A percentile compares a stretch with the other conserved stretches of the same genome.
Evolutionary conservation across 2,888 invertebrate species (phyloP).

Genomic region (Isoperla grammatica): DNA sequence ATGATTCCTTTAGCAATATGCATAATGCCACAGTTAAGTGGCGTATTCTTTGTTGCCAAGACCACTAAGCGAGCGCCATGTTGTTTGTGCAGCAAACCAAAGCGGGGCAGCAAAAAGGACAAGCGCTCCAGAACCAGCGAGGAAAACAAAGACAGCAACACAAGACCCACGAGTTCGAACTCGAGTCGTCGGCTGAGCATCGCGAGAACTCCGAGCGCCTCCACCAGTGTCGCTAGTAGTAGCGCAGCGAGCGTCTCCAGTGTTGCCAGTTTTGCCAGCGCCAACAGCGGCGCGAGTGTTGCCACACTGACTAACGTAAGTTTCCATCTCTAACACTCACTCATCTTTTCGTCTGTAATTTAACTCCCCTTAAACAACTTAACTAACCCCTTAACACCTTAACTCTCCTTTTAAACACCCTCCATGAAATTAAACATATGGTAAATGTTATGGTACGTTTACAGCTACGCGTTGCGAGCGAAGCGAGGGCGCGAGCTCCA

Average conservation of each 20-base stretch:
- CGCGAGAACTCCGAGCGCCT: conserved; percentile 2
- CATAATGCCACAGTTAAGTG: too few species aligned
- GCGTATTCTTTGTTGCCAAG: too few species aligned
- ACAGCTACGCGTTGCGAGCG: too few species aligned
- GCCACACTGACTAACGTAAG: conserved; percentile 60
- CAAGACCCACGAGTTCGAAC: conserved; percentile 41
- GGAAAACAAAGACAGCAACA: conserved; percentile 40
- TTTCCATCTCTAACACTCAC: conserved; percentile 32
- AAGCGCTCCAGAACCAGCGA: conserved; percentile 33
- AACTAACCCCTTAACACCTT: too few species aligned
- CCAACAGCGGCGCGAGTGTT: conserved; percentile 49
- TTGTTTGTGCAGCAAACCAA: conserved; percentile 8
- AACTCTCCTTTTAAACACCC: too few species aligned
- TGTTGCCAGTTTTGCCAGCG: conserved; percentile 38
- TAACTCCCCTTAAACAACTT: background rate
- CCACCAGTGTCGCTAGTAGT: conserved; percentile 9
- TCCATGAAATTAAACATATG: too few species aligned
- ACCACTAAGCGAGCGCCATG: too few species aligned
- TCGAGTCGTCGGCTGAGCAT: conserved; percentile 37
- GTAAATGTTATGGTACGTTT: too few species aligned
- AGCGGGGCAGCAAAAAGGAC: background rate
- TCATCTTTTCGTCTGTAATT: background rate
- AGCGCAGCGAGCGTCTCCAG: conserved; percentile 17
- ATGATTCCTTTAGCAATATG: too few species aligned
- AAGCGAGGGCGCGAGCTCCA: too few species aligned